Conservation (phyloP, 2,113 vertebrate species). For the Perognathus longimembris region DNA sequence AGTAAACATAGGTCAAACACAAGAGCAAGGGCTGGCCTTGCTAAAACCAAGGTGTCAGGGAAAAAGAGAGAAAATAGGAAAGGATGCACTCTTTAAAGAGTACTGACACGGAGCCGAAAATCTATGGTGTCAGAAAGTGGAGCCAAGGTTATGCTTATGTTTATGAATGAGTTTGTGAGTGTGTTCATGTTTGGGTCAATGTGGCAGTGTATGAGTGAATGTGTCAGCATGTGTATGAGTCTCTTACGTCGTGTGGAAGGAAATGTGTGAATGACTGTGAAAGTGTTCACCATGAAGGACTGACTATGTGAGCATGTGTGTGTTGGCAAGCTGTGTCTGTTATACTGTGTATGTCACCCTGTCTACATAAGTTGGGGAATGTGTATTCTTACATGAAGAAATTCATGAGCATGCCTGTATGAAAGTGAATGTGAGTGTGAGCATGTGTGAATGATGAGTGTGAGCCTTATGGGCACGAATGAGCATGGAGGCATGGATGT, state of each 20-base stretch:
- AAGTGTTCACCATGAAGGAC: background rate
- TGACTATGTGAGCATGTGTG: background rate
- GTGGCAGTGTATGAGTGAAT: background rate
- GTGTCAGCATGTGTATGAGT: background rate
- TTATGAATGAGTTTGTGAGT: background rate
- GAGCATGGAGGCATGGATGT: background rate
- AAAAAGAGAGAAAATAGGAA: background rate
- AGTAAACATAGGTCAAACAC: background rate
- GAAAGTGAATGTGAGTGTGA: background rate
- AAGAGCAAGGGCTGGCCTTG: background rate
- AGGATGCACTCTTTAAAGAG: slow-evolving; percentile 25
- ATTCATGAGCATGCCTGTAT: background rate
- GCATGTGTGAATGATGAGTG: background rate
- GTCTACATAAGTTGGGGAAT: background rate
- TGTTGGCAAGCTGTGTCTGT: background rate
- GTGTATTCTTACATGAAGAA: background rate
- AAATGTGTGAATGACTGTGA: background rate
- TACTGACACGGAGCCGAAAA: slow-evolving; percentile 36
- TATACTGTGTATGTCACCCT: background rate
- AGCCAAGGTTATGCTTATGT: background rate
- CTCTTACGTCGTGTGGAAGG: background rate
- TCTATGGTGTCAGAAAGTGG: background rate
- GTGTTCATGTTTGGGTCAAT: background rate
- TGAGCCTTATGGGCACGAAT: background rate
- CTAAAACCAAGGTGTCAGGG: background rate